Conservation (phyloP, 92 coral and sea anemone species). For the Porites cylindrica region DNA sequence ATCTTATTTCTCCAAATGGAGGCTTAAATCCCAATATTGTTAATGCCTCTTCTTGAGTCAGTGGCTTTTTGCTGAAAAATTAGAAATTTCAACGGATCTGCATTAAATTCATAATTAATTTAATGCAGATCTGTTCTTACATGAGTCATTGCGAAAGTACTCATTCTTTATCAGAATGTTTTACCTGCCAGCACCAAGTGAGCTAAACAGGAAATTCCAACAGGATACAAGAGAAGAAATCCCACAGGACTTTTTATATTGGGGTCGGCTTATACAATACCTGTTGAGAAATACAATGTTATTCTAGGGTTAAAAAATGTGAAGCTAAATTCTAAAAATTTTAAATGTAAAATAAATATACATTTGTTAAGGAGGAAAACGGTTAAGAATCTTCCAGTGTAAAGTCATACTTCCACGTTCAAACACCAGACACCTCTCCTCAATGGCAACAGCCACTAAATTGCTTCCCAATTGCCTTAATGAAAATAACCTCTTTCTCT, state of each 20-base stretch:
- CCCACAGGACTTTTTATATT: slow-evolving; percentile 82
- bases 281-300: slow-evolving; percentile 9
- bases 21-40: slow-evolving; percentile 78
- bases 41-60: slow-evolving; percentile 81
- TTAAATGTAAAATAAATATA: too few species aligned
- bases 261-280: slow-evolving; percentile 86
- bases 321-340: not conserved
- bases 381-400: too few species aligned
- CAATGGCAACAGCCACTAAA: too few species aligned
- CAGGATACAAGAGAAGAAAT: slow-evolving; percentile 82
- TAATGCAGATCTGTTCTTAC: too few species aligned
- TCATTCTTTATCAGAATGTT: not conserved
- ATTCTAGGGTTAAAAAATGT: too few species aligned
- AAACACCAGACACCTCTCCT: too few species aligned
- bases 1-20: slow-evolving; percentile 81
- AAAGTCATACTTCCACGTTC: too few species aligned
- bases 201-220: slow-evolving; percentile 83
- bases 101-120: too few species aligned
- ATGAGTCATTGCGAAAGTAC: too few species aligned
- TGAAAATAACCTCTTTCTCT: too few species aligned
- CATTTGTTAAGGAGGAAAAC: too few species aligned
- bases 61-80: slow-evolving; percentile 51
- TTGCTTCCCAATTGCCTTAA: too few species aligned
- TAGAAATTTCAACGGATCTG: not conserved
- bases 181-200: slow-evolving; percentile 80